Base-by-base conservation (phyloP, 1,140 invertebrate species). In the Bombus impatiens region DNA sequence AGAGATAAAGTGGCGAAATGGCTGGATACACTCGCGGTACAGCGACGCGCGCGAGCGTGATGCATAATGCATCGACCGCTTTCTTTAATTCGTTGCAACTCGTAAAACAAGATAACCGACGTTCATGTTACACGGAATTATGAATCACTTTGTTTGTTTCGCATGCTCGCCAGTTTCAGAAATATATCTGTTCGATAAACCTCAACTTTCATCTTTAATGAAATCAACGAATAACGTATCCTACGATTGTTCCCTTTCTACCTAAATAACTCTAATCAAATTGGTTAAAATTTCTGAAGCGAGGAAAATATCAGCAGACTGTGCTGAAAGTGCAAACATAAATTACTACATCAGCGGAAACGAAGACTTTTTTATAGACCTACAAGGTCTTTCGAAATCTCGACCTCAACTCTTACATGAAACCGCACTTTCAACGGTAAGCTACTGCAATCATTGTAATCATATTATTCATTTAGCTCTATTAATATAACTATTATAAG, bases 21-120 rank as follows among this genome's bases (percentile, higher is more conserved):
- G 40, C 25, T 32, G 40, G 13, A 62, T 18, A 59, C 2, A 2
- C 15, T 78, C 5, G 47, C 47, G 13, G 57, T 8, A 28, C 28
- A 32, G 62, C 42, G 76, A 65, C 8, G 57, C 28, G 57, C 76
- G 57, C 35, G 28, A 78, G 28, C 28, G 9, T 42, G 25, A 78
- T 78, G 76, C 76, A 78, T 78, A 65, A 78, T 65, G 18, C 57
- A 78, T 78, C 35, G 28, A 15, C 76, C 25, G 59, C 57, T 78
- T 78, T 62, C 76, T 65, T 65, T 62, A 40, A 65, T 65, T 78
- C 76, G 35, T 25, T 40, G 53, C 75, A 35, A n/a, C 53, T 40
- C 28, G 75, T 18, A 59, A 62, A 15, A 8, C 53, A n/a, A 40
- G 75, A 59, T 25, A 53, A 42, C 40, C 59, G 25, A n/a, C 18